Base-by-base conservation (phyloP, 1,140 invertebrate species). In the Brachystomella parvula region DNA sequence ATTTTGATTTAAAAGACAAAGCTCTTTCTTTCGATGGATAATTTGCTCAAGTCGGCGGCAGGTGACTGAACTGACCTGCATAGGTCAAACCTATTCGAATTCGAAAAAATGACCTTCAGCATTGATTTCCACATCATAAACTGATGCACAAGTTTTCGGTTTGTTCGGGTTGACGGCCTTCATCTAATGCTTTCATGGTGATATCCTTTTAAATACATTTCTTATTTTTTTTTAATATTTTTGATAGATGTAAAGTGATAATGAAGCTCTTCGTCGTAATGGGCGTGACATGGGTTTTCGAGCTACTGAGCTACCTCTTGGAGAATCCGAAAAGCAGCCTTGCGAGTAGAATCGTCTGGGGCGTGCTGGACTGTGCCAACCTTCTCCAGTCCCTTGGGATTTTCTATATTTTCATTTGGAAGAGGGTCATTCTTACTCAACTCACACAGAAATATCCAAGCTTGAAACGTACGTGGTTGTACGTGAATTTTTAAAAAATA, bases 351-450 rank as follows among this genome's bases (percentile, higher is more conserved):
- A 59, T 59, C 21, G 3, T 74, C 60, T 79, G 78, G 75, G 75
- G 77, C 30, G 24, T 75, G 2, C 73, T 76, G 1, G 79, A 79
- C 61, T 75, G 91, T 68, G 82, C 92, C 75, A 92, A 92, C 77
- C 85, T 87, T 59, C 80, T 91, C 32, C 89, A 92, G 77, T 89
- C 90, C 33, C 85, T 92, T n/a, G 85, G 92, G 75, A 92, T 93
- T 63, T 93, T 93, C 77, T 83, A 89, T 68, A 89, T 92, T 32
- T 89, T 92, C 56, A 88, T 89, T 33, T 90, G 88, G 77, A 89
- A 92, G 79, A 88, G 65, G 21, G 71, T 67, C 30, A 72, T 75
- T 29, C 24, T 67, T 12, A 35, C 59, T 15, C 30, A 32, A 35
- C 32, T 61, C n/a, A 35, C 31, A 33, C 30, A 61, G 3, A 61